Percentiles rank a stretch among this genome's conserved stretches.
Evolutionary conservation across 1,140 invertebrate genomes (phyloP).

Genomic region (Mesaphorura yosii): DNA sequence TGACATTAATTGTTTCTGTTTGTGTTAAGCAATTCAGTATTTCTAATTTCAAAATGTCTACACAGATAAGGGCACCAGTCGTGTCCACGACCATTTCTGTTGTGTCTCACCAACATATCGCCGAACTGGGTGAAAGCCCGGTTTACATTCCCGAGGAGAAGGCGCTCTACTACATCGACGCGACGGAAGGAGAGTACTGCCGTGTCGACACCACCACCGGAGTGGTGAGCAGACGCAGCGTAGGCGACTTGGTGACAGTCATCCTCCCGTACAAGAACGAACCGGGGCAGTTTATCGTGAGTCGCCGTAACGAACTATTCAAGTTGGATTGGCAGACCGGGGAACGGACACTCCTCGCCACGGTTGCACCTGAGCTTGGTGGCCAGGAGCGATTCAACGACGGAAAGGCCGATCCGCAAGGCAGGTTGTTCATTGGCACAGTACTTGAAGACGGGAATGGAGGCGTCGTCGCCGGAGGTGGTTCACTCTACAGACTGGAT

Average conservation of each 20-base stretch:
- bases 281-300: conserved; percentile 11
- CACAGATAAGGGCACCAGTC: too few species aligned
- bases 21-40: too few species aligned
- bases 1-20: too few species aligned
- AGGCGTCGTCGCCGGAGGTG: not conserved
- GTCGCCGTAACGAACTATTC: not conserved
- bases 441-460: not conserved
- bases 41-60: too few species aligned
- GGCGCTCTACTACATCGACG: conserved; percentile 15
- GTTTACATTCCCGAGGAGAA: not conserved
- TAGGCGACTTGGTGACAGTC: conserved; percentile 4
- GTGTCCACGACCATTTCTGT: too few species aligned
- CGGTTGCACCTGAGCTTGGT: not conserved
- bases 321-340: conserved; percentile 8
- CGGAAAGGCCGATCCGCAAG: conserved; percentile 10
- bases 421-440: conserved; percentile 17
- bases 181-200: not conserved
- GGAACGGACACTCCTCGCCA: not conserved
- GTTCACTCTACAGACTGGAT: conserved; percentile 9
- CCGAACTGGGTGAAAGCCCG: conserved; percentile 14
- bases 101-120: too few species aligned
- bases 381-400: conserved; percentile 19
- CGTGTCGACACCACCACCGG: conserved; percentile 6
- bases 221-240: not conserved
- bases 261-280: conserved; percentile 11